Evolutionary conservation across 2,888 invertebrate species (phyloP), one percentile per base, ranked within the genome.

Genomic region (Fragum fragum): DNA sequence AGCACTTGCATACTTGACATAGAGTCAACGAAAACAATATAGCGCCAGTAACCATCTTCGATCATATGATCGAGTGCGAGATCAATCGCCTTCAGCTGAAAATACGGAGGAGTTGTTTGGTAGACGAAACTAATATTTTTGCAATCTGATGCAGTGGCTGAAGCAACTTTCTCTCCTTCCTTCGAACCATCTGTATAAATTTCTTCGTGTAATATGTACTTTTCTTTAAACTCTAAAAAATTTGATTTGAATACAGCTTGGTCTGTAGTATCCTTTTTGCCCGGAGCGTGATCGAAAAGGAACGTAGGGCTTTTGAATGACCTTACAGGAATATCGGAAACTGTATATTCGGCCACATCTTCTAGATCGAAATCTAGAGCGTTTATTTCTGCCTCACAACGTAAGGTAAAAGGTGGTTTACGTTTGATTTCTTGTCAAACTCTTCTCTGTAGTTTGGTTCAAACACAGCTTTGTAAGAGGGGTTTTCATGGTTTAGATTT

Each of bases 151-250:
- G n/a, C 6, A 21, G 74, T 73, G 39, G 63, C 72, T 16, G 42
- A 6, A 42, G 23, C 76, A 47, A 76, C 69, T 68, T 36, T 69
- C 0, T 57, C 32, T 16, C 32, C 80, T 21, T 66, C 32, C 47
- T 80, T 80, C 1, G 80, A 76, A 36, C 80, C 76, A 68, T 80
- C 80, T 28, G 80, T 80, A 39, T 57, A 80, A 36, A 71, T 47
- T 16, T 18, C 18, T 57, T n/a, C 11, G 55, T 68, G 53, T 32
- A 29, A 9, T n/a, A 26, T 18, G 53, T 32, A 66, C 5, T 26
- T 26, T 26, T 53, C 52, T 23, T 59, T 59, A 0, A 79, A 23
- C 57, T 74, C 70, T 7, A 53, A 5, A 26, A 75, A 75, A 1
- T 32, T 36, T 11, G 9, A 21, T 26, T 69, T 28, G 23, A 73